Conservation (phyloP, 1,140 invertebrate genomes). For the Dysdera silvatica region DNA sequence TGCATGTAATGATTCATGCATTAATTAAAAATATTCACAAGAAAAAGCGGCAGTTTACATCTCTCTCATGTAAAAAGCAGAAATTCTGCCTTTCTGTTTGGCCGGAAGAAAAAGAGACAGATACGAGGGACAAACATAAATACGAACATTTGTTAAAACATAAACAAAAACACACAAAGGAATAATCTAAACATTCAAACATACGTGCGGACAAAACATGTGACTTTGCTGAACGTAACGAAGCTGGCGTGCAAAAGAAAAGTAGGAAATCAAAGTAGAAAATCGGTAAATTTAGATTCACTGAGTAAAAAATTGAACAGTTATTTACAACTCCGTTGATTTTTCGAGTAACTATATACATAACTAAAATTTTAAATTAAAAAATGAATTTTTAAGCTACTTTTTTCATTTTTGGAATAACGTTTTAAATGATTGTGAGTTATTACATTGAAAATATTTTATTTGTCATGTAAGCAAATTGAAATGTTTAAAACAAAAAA, state of each 20-base stretch:
- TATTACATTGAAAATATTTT: no score
- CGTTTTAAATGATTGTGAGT: no score
- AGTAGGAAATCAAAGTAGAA: not conserved
- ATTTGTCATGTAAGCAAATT: no score
- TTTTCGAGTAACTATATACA: not conserved
- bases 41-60: no score
- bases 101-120: no score
- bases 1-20: constrained; percentile 20
- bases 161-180: constrained; percentile 5
- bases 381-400: not conserved
- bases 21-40: not conserved
- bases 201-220: no score
- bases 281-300: not conserved
- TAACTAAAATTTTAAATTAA: not conserved
- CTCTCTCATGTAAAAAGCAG: no score
- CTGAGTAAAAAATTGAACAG: not conserved
- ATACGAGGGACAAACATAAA: not conserved
- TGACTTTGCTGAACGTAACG: no score
- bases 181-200: no score
- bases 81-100: no score
- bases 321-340: not conserved
- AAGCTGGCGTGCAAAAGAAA: no score
- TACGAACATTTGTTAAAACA: not conserved
- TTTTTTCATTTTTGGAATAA: not conserved
- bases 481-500: no score